Percentiles rank a stretch among this genome's conserved stretches.
These are phyloP conservation scores for Plotosus lineatus DNA, from an alignment of 2,113 vertebrate genomes.

Conservation along the genomic window DNA sequence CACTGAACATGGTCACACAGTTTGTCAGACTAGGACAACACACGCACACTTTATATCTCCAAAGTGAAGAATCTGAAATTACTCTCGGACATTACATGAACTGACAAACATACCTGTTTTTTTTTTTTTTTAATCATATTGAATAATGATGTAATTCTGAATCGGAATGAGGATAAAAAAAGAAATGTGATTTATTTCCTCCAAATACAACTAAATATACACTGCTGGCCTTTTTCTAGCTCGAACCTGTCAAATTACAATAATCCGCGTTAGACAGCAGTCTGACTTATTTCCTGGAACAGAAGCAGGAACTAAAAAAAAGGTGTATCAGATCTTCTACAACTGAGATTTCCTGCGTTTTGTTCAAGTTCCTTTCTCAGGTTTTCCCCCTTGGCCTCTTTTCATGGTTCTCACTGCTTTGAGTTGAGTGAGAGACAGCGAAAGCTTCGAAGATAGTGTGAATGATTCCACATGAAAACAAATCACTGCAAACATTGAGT, in stretches of 20 bases:
- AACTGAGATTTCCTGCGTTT: conserved; percentile 33
- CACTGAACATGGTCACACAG: neutral
- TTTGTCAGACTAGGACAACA: neutral
- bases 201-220: neutral
- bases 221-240: neutral
- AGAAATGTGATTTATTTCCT: conserved; percentile 11
- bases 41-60: neutral
- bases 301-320: neutral
- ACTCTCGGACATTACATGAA: neutral
- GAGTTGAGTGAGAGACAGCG: neutral
- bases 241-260: neutral
- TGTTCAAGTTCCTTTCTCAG: conserved; percentile 31
- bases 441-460: neutral
- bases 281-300: neutral
- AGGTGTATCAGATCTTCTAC: neutral
- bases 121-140: neutral
- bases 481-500: neutral
- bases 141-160: conserved; percentile 11
- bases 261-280: neutral
- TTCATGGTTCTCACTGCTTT: conserved; percentile 11
- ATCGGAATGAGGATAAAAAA: neutral
- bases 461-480: conserved; percentile 7
- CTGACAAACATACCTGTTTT: no score
- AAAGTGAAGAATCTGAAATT: neutral
- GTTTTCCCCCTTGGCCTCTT: conserved; percentile 3